Base-by-base conservation (phyloP, 1,140 invertebrate genomes). In the Drosophila littoralis region DNA sequence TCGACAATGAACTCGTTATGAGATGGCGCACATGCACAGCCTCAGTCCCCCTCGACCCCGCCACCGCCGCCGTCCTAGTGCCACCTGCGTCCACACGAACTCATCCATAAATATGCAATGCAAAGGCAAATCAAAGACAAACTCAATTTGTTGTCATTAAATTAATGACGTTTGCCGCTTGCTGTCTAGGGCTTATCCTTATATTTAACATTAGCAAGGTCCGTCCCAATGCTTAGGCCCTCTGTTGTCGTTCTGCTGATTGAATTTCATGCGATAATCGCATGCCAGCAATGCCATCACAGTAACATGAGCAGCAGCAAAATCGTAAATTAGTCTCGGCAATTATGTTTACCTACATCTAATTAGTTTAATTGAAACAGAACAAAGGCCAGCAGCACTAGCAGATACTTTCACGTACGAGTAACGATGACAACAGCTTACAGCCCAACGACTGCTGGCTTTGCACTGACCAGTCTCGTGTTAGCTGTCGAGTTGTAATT, bases 351-450 rank as follows among this genome's bases (percentile, higher is more conserved):
- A 72, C 83, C 83, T 82, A 71, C 73, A 75, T 83, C 84, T 88
- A 88, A 88, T 88, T 88, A 88, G 79, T 74, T 68, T 88, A 89
- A 88, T 89, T 89, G 73, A 89, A 89, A 77, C 63, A 57, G 84
- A 60, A 71, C 84, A 88, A 89, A 82, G 66, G 76, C 60, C 46
- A 36, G 13, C 50, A 15, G 1, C 38, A 9, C n/a, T 13, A 40
- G 17, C 8, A 22, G 22, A 6, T n/a, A 50, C 8, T 17, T 35
- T 15, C 45, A 45, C 57, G 46, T 58, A 52, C 50, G 15, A 48
- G 15, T 51, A 28, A 51, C 42, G 33, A 28, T 54, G 40, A 10
- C 60, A 52, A 36, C 46, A 15, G 28, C 46, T 35, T 8, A 40
- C 40, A 45, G 35, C 13, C 35, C 50, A 52, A 17, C 7, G 6